phyloP scores from a whole-genome alignment of 2,797 vertebrate genomes.

The Sebastiscus tertius region DNA sequence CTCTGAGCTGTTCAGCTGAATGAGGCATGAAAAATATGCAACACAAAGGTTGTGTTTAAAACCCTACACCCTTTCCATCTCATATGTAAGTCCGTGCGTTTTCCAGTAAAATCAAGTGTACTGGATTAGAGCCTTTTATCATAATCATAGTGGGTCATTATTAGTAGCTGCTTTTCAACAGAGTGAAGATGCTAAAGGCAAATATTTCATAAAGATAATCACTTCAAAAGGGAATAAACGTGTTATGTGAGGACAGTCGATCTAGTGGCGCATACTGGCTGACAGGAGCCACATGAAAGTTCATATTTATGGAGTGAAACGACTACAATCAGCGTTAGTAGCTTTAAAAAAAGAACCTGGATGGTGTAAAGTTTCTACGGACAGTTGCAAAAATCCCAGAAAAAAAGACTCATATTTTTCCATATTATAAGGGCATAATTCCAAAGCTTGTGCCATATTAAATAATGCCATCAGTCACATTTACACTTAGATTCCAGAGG shows the following conservation, averaged over 20 bases:
- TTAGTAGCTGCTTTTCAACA: conserved; percentile 15
- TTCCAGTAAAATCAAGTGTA: conserved; percentile 18
- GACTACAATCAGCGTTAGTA: conserved; percentile 26
- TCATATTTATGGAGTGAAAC: conserved; percentile 21
- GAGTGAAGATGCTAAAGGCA: conserved; percentile 3
- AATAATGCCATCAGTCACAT: conserved; percentile 13
- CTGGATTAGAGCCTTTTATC: conserved; percentile 2
- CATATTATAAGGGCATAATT: conserved; percentile 30
- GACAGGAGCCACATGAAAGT: background rate
- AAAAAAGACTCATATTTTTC: background rate
- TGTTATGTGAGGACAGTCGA: background rate
- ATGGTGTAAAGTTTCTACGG: background rate
- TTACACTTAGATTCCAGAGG: conserved; percentile 8
- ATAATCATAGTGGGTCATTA: conserved; percentile 2
- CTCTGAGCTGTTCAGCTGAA: conserved; percentile 1
- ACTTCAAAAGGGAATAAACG: background rate
- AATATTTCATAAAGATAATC: conserved; percentile 5
- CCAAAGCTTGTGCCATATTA: conserved; percentile 10
- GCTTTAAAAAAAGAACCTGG: conserved; percentile 16
- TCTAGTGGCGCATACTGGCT: conserved; percentile 10
- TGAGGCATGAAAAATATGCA: conserved; percentile 1
- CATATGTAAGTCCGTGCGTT: background rate
- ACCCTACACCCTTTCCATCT: background rate
- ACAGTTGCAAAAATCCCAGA: conserved; percentile 21
- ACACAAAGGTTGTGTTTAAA: conserved; percentile 24